These are phyloP conservation scores for Caradrina clavipalpis DNA, from an alignment of 2,888 invertebrate species.

Conservation along the genomic window DNA sequence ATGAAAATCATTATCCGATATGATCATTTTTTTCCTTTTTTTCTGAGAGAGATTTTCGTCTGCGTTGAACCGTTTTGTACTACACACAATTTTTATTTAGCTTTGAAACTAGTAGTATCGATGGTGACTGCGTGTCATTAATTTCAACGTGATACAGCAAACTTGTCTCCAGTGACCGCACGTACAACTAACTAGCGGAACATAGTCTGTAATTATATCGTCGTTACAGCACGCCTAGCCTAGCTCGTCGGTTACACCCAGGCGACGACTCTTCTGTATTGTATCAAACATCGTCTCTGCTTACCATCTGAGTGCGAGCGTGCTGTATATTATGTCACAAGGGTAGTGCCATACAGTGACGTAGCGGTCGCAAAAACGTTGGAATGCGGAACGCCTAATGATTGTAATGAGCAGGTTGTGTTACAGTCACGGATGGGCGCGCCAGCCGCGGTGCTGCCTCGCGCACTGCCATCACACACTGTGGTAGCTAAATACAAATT, in stretches of 20 bases:
- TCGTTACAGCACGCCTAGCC: no score
- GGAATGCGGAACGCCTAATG: background rate
- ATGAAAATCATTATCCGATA: no score
- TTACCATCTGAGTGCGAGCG: no score
- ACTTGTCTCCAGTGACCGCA: background rate
- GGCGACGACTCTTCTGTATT: background rate
- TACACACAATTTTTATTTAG: background rate
- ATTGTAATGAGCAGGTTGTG: conserved; percentile 15
- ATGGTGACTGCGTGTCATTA: background rate
- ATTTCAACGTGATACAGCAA: background rate
- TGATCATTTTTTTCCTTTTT: no score
- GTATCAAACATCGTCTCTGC: background rate
- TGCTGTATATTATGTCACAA: background rate
- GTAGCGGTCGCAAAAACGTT: background rate
- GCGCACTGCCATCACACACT: no score
- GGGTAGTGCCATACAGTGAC: background rate
- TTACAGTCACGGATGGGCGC: conserved; percentile 11
- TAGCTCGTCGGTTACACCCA: no score
- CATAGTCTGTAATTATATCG: background rate
- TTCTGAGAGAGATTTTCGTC: background rate
- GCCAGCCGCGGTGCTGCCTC: background rate
- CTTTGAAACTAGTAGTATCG: background rate
- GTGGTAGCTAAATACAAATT: background rate
- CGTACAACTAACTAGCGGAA: background rate
- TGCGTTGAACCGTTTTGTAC: background rate